A percentile compares a stretch with the other conserved stretches of the same genome.
Evolutionary conservation across 2,797 vertebrate genomes (phyloP).

Genomic region (Rhinoraja longicauda): DNA sequence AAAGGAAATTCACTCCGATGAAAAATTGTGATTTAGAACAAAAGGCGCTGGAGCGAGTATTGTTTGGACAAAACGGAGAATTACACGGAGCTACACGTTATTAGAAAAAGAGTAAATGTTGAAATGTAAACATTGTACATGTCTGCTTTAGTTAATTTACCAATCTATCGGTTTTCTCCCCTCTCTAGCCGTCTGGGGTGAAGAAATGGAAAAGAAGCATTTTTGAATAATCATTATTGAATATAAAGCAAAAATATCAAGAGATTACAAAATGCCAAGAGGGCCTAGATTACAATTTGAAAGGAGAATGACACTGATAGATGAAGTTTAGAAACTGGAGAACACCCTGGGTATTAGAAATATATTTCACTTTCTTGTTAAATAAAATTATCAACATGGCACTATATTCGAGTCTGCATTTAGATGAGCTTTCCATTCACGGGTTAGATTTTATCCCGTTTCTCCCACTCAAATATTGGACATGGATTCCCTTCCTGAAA

Average conservation of each 20-base stretch:
- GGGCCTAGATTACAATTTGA: not conserved
- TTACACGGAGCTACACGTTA: not conserved
- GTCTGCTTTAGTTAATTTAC: not conserved
- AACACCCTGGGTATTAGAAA: not conserved
- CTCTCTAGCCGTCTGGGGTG: not conserved
- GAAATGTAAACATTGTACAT: not conserved
- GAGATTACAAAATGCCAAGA: not conserved
- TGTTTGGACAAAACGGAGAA: not conserved
- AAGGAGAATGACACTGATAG: conserved; percentile 12
- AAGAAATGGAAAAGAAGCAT: not conserved
- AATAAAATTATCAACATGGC: conserved; percentile 3
- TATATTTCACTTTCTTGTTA: not conserved
- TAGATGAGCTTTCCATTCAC: not conserved
- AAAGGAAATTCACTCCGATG: conserved; percentile 11
- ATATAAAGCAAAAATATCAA: not conserved
- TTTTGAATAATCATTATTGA: conserved; percentile 20
- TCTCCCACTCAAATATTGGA: not conserved
- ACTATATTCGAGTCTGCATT: not conserved
- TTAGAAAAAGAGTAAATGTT: conserved; percentile 12
- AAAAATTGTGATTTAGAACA: conserved; percentile 12
- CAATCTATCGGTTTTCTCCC: not conserved
- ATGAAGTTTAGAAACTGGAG: conserved; percentile 10
- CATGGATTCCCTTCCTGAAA: not conserved
- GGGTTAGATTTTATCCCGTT: not conserved
- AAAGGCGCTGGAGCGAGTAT: not conserved